Base-by-base conservation (phyloP, 2,888 invertebrate genomes). In the Pollenia griseotomentosa region DNA sequence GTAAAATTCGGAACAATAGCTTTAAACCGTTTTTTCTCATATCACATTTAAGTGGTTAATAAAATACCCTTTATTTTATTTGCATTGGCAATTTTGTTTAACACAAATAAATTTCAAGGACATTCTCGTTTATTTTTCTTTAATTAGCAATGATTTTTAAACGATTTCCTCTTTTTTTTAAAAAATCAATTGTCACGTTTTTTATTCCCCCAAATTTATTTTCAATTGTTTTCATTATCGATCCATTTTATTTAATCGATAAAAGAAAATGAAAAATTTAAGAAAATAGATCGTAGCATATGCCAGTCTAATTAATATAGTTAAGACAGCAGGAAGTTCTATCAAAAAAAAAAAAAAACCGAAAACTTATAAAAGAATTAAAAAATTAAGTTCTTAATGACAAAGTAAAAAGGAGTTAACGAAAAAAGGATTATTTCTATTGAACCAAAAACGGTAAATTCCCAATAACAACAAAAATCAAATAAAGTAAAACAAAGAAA, bases 311-410 rank as follows among this genome's bases (percentile, higher is more conserved):
- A 78, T 84, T 78, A 74, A 78, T 87, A 78, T 84, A 82, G 84
- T 87, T 84, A 78, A 87, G 68, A 63, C 81, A 70, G 87, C 84
- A 87, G 84, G 87, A 81, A 87, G 87, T 87, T 78, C 46, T 33
- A 12, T 78, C 71, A 23, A 46, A 40, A 53, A 78, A 0, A 77
- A 46, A 19, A 19, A 19, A 19, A 19, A 19, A n/a, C n/a, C 46
- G 11, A 75, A 55, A 78, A 55, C 51, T 70, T 74, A 9, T 65
- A 48, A 40, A 57, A 14, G 10, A 48, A 12, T 61, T 59, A 5
- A 57, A 46, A 68, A 14, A 65, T 46, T 57, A 55, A 65, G 46
- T 42, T 59, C 16, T 23, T n/a, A 14, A 61, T 42, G 57, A 66
- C 14, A 8, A 46, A 73, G 14, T 46, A n/a, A 10, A 16, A 80